Evolutionary conservation across 2,113 vertebrate species (phyloP).

Genomic region (Dasyurus viverrinus): DNA sequence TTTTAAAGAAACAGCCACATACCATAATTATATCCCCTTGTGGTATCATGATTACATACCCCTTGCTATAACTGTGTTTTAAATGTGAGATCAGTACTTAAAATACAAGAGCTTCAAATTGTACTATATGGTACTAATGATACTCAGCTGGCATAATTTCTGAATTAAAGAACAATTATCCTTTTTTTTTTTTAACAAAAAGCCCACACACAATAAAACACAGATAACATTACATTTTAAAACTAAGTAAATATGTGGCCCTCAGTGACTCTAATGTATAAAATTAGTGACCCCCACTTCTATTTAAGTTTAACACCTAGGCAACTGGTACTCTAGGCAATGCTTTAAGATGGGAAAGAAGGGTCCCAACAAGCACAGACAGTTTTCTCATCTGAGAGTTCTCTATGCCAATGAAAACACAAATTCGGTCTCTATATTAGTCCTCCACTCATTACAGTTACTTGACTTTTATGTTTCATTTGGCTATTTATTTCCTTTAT

Average conservation of each 20-base stretch:
- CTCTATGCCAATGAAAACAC: neutral
- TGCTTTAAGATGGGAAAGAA: neutral
- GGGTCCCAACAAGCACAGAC: no score
- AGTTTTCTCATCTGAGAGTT: neutral
- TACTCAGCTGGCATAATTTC: constrained; percentile 73
- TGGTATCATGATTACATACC: neutral
- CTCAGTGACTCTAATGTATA: neutral
- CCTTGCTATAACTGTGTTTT: neutral
- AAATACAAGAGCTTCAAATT: neutral
- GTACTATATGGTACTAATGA: constrained; percentile 60
- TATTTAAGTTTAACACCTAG: neutral
- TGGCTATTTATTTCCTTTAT: neutral
- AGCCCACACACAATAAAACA: constrained; percentile 51
- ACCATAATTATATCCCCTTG: neutral
- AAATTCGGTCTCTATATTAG: neutral
- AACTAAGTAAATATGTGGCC: constrained; percentile 36
- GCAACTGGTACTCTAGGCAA: neutral
- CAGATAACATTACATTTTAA: constrained; percentile 36
- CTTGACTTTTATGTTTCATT: neutral
- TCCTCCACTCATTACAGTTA: neutral
- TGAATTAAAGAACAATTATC: constrained; percentile 72
- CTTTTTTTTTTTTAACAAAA: constrained; percentile 59
- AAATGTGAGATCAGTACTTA: neutral
- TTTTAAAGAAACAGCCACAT: neutral
- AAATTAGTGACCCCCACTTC: neutral